Percentiles rank a stretch among this genome's conserved stretches.
phyloP scores from a whole-genome alignment of 2,113 vertebrate genomes.

The Pongo pygmaeus region DNA sequence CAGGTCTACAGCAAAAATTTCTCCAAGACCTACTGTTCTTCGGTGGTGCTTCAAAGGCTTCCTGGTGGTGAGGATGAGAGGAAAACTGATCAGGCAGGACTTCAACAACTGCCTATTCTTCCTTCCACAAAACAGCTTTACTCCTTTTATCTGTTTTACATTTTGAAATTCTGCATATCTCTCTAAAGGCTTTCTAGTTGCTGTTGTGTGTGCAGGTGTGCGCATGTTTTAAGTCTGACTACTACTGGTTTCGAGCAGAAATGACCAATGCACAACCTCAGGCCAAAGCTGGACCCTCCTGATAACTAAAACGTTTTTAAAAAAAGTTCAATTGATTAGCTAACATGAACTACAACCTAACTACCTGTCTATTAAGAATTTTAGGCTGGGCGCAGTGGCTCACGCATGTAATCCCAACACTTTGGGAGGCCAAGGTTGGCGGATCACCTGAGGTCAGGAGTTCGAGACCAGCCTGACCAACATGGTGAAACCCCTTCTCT shows the following conservation, averaged over 20 bases:
- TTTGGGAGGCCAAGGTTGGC: no score
- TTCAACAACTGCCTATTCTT: not conserved
- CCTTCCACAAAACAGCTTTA: not conserved
- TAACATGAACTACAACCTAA: slow-evolving; percentile 25
- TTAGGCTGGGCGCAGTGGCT: not conserved
- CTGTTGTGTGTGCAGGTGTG: not conserved
- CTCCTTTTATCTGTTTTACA: not conserved
- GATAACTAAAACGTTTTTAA: not conserved
- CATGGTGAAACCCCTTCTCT: no score
- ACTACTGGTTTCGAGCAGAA: slow-evolving; percentile 1
- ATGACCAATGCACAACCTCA: not conserved
- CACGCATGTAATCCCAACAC: no score
- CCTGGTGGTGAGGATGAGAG: not conserved
- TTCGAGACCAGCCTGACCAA: no score
- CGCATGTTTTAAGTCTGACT: not conserved
- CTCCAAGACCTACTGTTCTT: not conserved
- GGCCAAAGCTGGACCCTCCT: not conserved
- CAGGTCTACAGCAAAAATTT: not conserved
- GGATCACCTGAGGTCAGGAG: no score
- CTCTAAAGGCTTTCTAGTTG: not conserved
- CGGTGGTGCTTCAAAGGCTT: not conserved
- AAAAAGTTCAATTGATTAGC: not conserved
- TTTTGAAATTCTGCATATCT: not conserved
- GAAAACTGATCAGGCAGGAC: not conserved
- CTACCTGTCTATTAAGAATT: not conserved